Percentiles rank a stretch among this genome's conserved stretches.
These are phyloP conservation scores for Neogale vison DNA, from an alignment of 2,113 vertebrate species.

Conservation along the genomic window DNA sequence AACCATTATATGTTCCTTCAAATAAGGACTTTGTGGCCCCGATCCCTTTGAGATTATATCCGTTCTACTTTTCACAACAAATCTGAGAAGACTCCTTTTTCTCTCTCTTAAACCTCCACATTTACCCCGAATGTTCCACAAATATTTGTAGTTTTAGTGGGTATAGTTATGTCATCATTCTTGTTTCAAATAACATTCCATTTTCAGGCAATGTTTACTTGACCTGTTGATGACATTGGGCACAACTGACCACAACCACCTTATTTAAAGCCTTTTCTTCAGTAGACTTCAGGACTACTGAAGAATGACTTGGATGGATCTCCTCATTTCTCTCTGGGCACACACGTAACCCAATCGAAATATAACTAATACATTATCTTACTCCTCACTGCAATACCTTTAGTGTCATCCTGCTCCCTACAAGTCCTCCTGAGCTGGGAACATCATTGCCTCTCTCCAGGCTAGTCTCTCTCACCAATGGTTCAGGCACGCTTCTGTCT, in stretches of 20 bases:
- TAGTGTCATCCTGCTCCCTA: not conserved
- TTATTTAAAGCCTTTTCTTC: not conserved
- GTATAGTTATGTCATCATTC: not conserved
- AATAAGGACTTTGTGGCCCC: not conserved
- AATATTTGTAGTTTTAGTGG: not conserved
- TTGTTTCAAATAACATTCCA: not conserved
- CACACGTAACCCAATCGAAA: not conserved
- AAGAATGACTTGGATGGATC: too few species aligned
- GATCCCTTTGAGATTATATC: not conserved
- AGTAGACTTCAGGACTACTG: not conserved
- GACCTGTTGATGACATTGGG: not conserved
- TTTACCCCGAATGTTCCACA: not conserved
- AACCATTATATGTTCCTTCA: not conserved
- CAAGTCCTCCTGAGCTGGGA: fast-evolving
- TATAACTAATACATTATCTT: not conserved
- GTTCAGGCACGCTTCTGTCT: not conserved
- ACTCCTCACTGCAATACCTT: not conserved
- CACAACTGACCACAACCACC: not conserved
- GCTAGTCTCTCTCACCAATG: not conserved
- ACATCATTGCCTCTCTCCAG: fast-evolving
- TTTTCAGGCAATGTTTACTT: not conserved
- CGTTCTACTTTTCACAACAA: not conserved
- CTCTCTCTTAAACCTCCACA: not conserved
- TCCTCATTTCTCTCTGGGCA: not conserved
- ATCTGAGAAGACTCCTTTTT: not conserved